Evolutionary conservation across 2,888 invertebrate species (phyloP), one percentile per base, ranked within the genome.

Genomic region (Gastrophysa polygoni): DNA sequence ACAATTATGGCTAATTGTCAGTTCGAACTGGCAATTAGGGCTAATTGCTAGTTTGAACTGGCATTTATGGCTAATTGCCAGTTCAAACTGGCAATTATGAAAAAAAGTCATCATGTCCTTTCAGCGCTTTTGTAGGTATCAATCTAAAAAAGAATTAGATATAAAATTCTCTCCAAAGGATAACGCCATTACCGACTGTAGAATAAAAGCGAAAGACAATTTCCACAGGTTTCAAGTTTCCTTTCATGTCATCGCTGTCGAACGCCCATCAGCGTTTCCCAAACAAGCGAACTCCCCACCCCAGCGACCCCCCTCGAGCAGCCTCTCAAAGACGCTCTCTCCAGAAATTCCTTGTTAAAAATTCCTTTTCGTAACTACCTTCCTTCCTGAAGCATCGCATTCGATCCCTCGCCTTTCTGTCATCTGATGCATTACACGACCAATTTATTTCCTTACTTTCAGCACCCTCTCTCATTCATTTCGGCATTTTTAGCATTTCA

Each of bases 381-480:
- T 59, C 58, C 55, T 63, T 55, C 55, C 32, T 47, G 55, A 21
- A 59, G 49, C 34, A 54, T 24, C 48, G 48, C n/a, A n/a, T n/a
- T 48, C 44, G 49, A 56, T 43, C 52, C 50, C 55, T 55, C 48
- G 63, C 57, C 50, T 51, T 63, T 56, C 56, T 50, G 56, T 63
- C 50, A 51, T 46, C 38, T 38, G 51, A 57, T 59, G 63, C 57
- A 64, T 67, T 61, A 64, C 57, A 47, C 58, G 64, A 59, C 63
- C 64, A 67, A 67, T 67, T 67, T 67, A 63, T 60, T 63, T 63
- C 54, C 61, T 58, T 63, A 63, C 63, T 67, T 67, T 67, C 64
- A 55, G 60, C 67, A 59, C 63, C 61, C 64, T 58, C 60, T 57
- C 49, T 38, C 56, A 32, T 61, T 63, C 62, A 57, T 65, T 62